Evolutionary conservation across 1,140 invertebrate genomes (phyloP), one percentile per base, ranked within the genome.

Genomic region (Drosophila tsacasi): DNA sequence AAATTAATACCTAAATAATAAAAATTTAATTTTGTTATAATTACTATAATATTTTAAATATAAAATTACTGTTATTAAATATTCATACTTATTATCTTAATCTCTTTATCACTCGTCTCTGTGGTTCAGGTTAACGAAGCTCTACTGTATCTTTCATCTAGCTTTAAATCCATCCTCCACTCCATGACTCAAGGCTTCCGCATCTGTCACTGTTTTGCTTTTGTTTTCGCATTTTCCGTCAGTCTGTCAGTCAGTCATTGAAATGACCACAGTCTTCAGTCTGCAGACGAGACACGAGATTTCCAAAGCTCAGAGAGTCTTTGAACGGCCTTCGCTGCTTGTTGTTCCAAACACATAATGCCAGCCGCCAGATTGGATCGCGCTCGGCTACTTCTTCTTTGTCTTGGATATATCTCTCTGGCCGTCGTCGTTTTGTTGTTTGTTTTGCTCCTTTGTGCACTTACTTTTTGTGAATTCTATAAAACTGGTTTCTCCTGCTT

Each of bases 381-480:
- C 35, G 49, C 23, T 67, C 47, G 21, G 35, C 44, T 61, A 55
- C 46, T 54, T 76, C 49, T 67, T 76, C 68, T 73, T 76, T 76
- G 61, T 76, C 54, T 76, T 30, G 60, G n/a, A 58, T 42, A 52
- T 72, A 58, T 65, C 50, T 73, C 37, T 58, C 42, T 75, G 30
- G 25, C 46, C 17, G 21, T 58, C 17, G 21, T 58, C 37, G 23
- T 58, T 46, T 60, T 68, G 37, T 76, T 77, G 37, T 77, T 77
- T 77, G 75, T 76, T 68, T 77, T 76, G 73, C 73, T 76, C 73
- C 63, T 76, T 77, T 77, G 73, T 77, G 73, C 73, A 77, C 74
- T 77, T 76, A 77, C 63, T 77, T 71, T 79, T 79, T 46, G 76
- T 78, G 76, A 63, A 79, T 79, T 79, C 76, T 79, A 79, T 77